Base-by-base conservation (phyloP, 2,888 invertebrate species). In the Allolobophora icterica region DNA sequence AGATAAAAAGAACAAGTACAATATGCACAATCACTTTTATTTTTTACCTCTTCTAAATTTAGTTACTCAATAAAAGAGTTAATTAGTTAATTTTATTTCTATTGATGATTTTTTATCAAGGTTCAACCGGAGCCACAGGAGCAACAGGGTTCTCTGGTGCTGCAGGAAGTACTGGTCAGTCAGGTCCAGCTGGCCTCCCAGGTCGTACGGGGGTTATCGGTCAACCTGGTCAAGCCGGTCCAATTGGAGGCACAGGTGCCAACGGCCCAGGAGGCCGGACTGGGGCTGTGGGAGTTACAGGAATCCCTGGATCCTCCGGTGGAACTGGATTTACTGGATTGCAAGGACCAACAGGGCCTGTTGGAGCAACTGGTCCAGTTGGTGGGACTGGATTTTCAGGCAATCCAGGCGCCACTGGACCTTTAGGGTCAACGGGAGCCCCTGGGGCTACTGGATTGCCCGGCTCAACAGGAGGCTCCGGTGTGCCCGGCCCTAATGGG, bases 221-320 rank as follows among this genome's bases (percentile, higher is more conserved):
- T 89, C 38, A 58, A 17, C n/a, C 90, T 42, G 92, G 92, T 21
- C 91, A 89, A 38, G 34, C 71, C 24, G 92, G 92, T 87, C 42
- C 91, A 84, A 40, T 40, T 89, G 91, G 91, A 35, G 30, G 38
- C 71, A 40, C n/a, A 15, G 92, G 92, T 84, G 91, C 84, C 33
- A 89, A 90, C 19, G 92, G 92, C 71, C 45, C 89, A 33, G 71
- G 91, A 42, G 92, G 92, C 34, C n/a, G 84, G 33, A 89, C 91
- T 45, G 92, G 92, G 30, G 40, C 45, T 33, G 24, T n/a, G 42
- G 91, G 91, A 15, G 33, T 58, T 42, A 90, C 71, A 13, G 91
- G 91, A n/a, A n/a, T 33, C 2, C 24, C 71, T n/a, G 91, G 91
- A 52, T 34, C 35, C 8, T n/a, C 58, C 30, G 91, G 91, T n/a